Percentiles rank a stretch among this genome's conserved stretches.
Conservation (phyloP, 2,113 vertebrate species). For the Phasianus colchicus region DNA sequence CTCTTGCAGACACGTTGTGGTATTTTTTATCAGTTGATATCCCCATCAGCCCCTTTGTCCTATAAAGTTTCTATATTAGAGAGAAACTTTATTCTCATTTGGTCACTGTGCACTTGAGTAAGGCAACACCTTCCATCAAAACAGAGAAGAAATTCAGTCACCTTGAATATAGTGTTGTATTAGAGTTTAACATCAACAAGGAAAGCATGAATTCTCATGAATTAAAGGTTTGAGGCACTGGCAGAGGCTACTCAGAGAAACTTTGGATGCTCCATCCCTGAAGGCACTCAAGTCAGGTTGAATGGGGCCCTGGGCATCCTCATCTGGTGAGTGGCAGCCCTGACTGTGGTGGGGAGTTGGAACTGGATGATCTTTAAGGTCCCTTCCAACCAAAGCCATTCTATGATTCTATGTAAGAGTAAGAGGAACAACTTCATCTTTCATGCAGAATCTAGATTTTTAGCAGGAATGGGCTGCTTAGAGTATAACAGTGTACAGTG, state of each 20-base stretch:
- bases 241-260: too few relatives aligned
- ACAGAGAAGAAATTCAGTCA: background rate
- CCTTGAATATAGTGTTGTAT: background rate
- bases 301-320: too few relatives aligned
- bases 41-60: background rate
- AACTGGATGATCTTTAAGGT: too few relatives aligned
- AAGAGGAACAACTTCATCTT: background rate
- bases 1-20: background rate
- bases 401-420: too few relatives aligned
- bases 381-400: too few relatives aligned
- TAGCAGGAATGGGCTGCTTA: background rate
- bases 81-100: background rate
- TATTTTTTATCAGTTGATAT: background rate
- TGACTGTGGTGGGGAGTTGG: too few relatives aligned
- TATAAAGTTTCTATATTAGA: background rate
- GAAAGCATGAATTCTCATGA: background rate
- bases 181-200: background rate
- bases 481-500: too few relatives aligned
- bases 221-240: background rate
- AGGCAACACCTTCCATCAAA: background rate
- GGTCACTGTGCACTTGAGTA: background rate
- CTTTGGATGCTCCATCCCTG: too few relatives aligned
- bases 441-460: background rate
- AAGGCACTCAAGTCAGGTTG: too few relatives aligned
- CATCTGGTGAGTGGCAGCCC: too few relatives aligned